These are phyloP conservation scores for Eupithecia insigniata DNA, from an alignment of 2,888 invertebrate species.

Conservation along the genomic window DNA sequence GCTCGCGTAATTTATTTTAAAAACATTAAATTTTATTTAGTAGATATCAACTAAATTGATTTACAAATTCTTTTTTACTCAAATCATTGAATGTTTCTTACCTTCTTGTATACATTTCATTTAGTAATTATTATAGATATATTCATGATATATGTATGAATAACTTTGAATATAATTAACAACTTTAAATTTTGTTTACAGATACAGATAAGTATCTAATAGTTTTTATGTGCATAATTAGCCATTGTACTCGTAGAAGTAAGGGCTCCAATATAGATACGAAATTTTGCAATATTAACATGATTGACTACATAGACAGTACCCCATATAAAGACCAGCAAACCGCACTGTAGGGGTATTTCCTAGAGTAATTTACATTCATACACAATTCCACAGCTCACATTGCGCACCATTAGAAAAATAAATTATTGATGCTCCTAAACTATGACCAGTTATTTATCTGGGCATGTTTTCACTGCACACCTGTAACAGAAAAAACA, in stretches of 20 bases:
- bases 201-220: conserved; percentile 50
- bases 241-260: conserved; percentile 55
- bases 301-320: conserved; percentile 79
- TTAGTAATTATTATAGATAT: conserved; percentile 29
- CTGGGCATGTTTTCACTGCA: conserved; percentile 84
- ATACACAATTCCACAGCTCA: conserved; percentile 83
- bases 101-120: conserved; percentile 35
- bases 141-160: conserved; percentile 41
- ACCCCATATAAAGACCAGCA: conserved; percentile 77
- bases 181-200: conserved; percentile 62
- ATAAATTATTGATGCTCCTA: conserved; percentile 83
- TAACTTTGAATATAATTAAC: conserved; percentile 49
- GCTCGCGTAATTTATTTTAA: background rate
- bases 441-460: conserved; percentile 75
- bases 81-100: conserved; percentile 35
- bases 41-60: background rate
- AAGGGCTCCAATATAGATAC: conserved; percentile 59
- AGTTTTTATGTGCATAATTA: conserved; percentile 69
- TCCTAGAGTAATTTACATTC: conserved; percentile 70
- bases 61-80: background rate
- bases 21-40: background rate
- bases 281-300: conserved; percentile 70
- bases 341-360: conserved; percentile 68
- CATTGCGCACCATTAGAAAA: conserved; percentile 83
- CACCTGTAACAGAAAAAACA: conserved; percentile 65